Evolutionary conservation across 2,113 vertebrate genomes (phyloP), one percentile per base, ranked within the genome.

Genomic region (Speoplatyrhinus poulsoni): DNA sequence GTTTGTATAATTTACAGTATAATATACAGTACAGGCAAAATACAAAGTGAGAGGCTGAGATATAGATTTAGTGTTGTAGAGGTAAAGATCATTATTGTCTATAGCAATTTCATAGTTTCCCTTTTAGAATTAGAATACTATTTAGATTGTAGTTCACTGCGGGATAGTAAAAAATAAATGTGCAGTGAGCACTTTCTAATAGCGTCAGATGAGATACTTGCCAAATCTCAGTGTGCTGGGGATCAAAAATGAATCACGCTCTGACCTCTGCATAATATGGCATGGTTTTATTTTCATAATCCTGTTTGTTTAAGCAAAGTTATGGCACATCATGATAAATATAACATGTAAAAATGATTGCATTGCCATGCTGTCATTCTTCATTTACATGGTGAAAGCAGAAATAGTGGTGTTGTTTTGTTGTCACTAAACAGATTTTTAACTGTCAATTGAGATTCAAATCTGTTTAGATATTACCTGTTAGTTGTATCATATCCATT

Each of bases 161-260:
- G 60, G 60, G 67, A 61, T 46, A 58, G 57, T 52, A 46, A 61
- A 13, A 19, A 5, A 55, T 15, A n/a, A 9, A 55, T 19, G 57
- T 69, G 69, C 71, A 13, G 54, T 36, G 65, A 67, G 67, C 58
- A 63, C 9, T 56, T 68, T 57, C 61, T 60, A 73, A 65, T 54
- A 61, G 74, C 60, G 62, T 64, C 58, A 13, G 67, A 65, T 36
- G 19, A 59, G 72, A 49, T 48, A 10, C 74, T 73, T 85, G 73
- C 67, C 73, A 79, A 63, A 74, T 82, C 73, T 81, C 50, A 66
- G 66, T 70, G 72, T 67, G 55, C 66, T 19, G 26, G 46, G 62
- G 46, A 32, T 69, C 58, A 64, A 60, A 41, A 72, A 71, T 58
- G 41, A 66, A 59, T 67, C 61, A 64, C 64, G 12, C 47, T 73